Base-by-base conservation (phyloP, 35 echinoderm and acorn worm species). In the Holothuria glaberrima region DNA sequence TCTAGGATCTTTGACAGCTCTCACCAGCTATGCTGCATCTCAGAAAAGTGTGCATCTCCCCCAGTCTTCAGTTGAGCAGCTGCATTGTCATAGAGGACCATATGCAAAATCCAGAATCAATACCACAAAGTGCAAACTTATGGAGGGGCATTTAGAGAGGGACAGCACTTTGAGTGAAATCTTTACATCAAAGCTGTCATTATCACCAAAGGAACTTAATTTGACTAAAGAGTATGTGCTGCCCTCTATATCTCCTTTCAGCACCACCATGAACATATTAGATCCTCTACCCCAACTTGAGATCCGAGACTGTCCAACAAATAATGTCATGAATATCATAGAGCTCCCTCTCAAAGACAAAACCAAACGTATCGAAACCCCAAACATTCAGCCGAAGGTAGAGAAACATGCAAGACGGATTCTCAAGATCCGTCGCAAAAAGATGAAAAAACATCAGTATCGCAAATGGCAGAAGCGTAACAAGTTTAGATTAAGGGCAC, bases 381-480 rank as follows among this genome's bases (percentile, higher is more conserved):
- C 72, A 45, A 76, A 44, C 1, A 19, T 44, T 22, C 33, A 76
- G 34, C 72, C 72, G 24, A 76, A 45, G 5, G 72, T 76, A 44
- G 20, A 76, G 34, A 76, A 76, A 44, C 41, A 76, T 21, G 72
- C 72, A 45, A 41, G 72, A 41, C 35, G 22, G 34, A 76, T 76
- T 44, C 36, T 76, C 34, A 76, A 76, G 72, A 76, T 76, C 34
- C 85, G 85, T 12, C 34, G 85, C 10, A 35, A 48, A 0, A 87
- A 87, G 63, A 87, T 87, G 85, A 87, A 87, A 22, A 65, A 87
- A 44, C 85, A 87, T 0, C 61, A 69, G 63, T 87, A 87, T 27
- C 34, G 28, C 21, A 87, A 87, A 48, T 87, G 85, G 85, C 60
- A 68, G 30, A 87, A 87, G 48, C 64, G 48, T 59, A 87, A 68